phyloP scores from a whole-genome alignment of 2,888 invertebrate species.

The Meandrusa payeni region DNA sequence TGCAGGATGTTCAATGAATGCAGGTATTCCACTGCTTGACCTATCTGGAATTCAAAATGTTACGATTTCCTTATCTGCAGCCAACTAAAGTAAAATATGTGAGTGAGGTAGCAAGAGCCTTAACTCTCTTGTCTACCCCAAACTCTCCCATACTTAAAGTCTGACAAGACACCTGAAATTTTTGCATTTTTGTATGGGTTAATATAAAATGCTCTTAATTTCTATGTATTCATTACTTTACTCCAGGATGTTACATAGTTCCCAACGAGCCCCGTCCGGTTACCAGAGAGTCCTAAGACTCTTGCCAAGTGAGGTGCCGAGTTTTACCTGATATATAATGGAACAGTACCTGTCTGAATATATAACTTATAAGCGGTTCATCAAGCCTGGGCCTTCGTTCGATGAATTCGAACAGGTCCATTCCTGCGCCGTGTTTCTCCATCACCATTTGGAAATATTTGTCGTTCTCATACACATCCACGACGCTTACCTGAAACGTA shows the following conservation, averaged over 20 bases:
- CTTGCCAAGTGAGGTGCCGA: not conserved
- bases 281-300: not conserved
- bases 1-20: conserved; percentile 85
- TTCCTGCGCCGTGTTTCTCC: conserved; percentile 88
- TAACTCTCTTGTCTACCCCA: no score
- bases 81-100: no score
- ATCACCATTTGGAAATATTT: conserved; percentile 87
- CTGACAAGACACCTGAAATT: no score
- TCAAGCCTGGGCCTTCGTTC: conserved; percentile 84
- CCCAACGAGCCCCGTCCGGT: not conserved
- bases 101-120: no score
- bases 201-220: no score
- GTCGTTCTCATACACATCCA: conserved; percentile 86
- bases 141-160: no score
- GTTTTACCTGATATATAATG: no score
- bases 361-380: conserved; percentile 84
- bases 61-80: no score
- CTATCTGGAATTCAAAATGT: conserved; percentile 81
- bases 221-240: no score
- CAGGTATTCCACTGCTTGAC: conserved; percentile 85
- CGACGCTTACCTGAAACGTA: conserved; percentile 71
- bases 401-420: conserved; percentile 90
- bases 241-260: no score
- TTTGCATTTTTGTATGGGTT: no score
- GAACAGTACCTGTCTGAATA: conserved; percentile 85